Evolutionary conservation across 2,888 invertebrate genomes (phyloP), one percentile per base, ranked within the genome.

Genomic region (Charanyca ferruginea): DNA sequence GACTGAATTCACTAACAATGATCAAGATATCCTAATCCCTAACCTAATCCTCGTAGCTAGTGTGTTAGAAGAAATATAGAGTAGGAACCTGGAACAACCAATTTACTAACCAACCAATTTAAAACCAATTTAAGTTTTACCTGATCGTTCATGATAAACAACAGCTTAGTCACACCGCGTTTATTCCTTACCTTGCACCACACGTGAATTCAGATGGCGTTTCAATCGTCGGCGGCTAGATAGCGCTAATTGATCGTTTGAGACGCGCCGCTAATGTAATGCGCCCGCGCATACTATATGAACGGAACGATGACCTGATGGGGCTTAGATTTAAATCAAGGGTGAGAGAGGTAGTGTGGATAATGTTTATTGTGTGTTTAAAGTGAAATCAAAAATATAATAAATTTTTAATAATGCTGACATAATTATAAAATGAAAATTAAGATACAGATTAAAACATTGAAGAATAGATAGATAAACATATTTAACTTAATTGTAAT

Each of bases 171-270:
- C 16, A 35, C 1, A 47, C 42, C 47, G 48, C 11, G 0, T 20
- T 16, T n/a, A 23, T 28, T 22, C 1, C n/a, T 0, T 65, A 51
- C 45, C 73, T 81, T 73, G 66, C 13, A 66, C 75, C 81, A 75
- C 54, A 66, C 65, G 42, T 47, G 32, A 54, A 79, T 72, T 83
- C 84, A 85, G 85, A 89, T 88, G 88, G 85, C 87, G 88, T 88
- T 88, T 88, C 92, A 90, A 92, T 93, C 91, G 90, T 90, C 91
- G 89, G 88, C 81, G 85, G 77, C 85, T 85, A 90, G 93, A 92
- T 92, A 91, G 87, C 89, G 87, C 89, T 94, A 95, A 95, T 94
- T 93, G 94, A 90, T 87, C 88, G 91, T 91, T 93, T 93, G 90
- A 92, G 88, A 87, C 88, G 82, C 87, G 87, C 94, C 94, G 94